Percentiles rank a stretch among this genome's conserved stretches.
These are phyloP conservation scores for Enteromius argenteus DNA, from an alignment of 2,797 vertebrate species.

Conservation along the genomic window DNA sequence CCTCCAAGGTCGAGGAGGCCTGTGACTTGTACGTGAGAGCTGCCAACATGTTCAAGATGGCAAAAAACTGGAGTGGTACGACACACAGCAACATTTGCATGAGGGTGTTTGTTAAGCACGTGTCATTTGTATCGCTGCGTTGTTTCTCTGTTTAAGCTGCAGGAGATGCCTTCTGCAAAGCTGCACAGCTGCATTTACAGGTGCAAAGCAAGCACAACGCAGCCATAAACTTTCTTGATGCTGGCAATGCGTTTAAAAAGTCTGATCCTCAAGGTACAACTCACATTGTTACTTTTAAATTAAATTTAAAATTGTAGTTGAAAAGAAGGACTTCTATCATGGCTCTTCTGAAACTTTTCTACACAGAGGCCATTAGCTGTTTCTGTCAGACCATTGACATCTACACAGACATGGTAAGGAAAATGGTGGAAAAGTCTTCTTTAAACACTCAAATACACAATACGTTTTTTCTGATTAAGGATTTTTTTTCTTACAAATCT, in stretches of 20 bases:
- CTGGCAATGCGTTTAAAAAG: slow-evolving; percentile 84
- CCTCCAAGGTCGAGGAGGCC: slow-evolving; percentile 84
- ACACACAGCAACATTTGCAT: not conserved
- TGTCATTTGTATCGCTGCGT: not conserved
- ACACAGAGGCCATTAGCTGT: slow-evolving; percentile 83
- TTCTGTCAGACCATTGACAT: slow-evolving; percentile 82
- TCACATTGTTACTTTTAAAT: not conserved
- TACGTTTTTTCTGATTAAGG: not conserved
- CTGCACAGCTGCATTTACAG: slow-evolving; percentile 79
- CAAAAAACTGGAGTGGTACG: slow-evolving; percentile 85
- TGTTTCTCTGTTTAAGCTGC: slow-evolving; percentile 71
- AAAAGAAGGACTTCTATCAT: not conserved
- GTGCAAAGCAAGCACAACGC: slow-evolving; percentile 82
- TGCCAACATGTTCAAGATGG: slow-evolving; percentile 88
- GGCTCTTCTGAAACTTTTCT: slow-evolving; percentile 31
- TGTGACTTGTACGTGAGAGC: slow-evolving; percentile 83
- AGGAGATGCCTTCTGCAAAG: slow-evolving; percentile 82
- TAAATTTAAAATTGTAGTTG: no score
- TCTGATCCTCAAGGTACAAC: slow-evolving; percentile 80
- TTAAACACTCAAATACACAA: not conserved
- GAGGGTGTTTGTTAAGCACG: not conserved
- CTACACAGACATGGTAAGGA: slow-evolving; percentile 85
- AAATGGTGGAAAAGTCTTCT: not conserved
- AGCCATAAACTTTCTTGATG: slow-evolving; percentile 81
- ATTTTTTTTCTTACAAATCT: not conserved